Evolutionary conservation across 2,888 invertebrate species (phyloP).

Genomic region (Caenorhabditis japonica): DNA sequence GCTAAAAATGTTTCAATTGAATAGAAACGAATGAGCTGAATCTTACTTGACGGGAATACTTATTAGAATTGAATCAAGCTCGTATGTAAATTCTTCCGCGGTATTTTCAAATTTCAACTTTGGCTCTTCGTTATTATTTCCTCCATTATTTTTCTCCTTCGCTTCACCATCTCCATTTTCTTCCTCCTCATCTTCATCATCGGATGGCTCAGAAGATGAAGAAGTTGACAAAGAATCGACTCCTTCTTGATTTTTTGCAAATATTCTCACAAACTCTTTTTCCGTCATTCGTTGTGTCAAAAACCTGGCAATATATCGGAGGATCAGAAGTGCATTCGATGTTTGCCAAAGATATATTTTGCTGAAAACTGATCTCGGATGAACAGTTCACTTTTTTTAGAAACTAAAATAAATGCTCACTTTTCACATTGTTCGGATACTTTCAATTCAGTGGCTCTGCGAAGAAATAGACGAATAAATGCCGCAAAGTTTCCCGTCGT

Average conservation of each 20-base stretch:
- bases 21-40: neutral
- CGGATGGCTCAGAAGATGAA: conserved; percentile 19
- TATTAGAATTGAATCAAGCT: conserved; percentile 86
- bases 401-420: conserved; percentile 80
- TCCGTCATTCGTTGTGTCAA: conserved; percentile 91
- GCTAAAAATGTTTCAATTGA: conserved; percentile 57
- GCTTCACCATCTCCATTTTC: neutral
- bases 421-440: conserved; percentile 90
- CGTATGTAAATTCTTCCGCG: conserved; percentile 85
- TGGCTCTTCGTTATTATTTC: conserved; percentile 41
- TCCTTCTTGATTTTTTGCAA: conserved; percentile 57
- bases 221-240: conserved; percentile 13
- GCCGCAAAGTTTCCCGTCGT: conserved; percentile 91
- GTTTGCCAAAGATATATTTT: conserved; percentile 91
- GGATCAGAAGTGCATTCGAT: conserved; percentile 91
- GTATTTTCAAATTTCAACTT: conserved; percentile 77
- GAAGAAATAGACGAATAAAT: conserved; percentile 88
- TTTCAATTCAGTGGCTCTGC: conserved; percentile 87
- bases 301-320: conserved; percentile 87
- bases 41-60: conserved; percentile 86
- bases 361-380: conserved; percentile 78
- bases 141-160: too few species aligned
- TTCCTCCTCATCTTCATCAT: conserved; percentile 38
- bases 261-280: conserved; percentile 83
- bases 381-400: neutral